Base-by-base conservation (phyloP, 2,888 invertebrate genomes). In the Germaria angustata region DNA sequence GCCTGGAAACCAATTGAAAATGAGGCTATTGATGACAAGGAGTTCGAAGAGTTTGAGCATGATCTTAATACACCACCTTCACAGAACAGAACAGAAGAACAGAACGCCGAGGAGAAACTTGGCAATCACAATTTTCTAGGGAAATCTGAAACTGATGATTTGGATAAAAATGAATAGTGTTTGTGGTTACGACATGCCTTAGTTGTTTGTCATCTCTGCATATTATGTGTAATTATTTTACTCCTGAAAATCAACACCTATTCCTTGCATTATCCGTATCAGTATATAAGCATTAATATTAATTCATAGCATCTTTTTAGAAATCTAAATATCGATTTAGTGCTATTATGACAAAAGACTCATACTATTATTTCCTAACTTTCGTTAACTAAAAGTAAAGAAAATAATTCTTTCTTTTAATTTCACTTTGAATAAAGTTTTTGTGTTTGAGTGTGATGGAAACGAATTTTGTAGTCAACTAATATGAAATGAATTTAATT, bases 1-100 rank as follows among this genome's bases (percentile, higher is more conserved):
- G 82, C 82, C 49, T 89, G 88, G 89, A 86, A 87, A 65, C 85
- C 86, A 2, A 61, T 86, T 2, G 82, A 81, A 55, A 91, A 92
- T 5, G 92, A 92, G n/a, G 91, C 92, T 15, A 92, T 92, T 8
- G 92, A 92, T 36, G 24, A 46, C 17, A 91, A 92, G 22, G 92
- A 92, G 76, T 85, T 90, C 41, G 88, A 89, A 59, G 93, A 94
- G 86, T 93, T 94, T 85, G 94, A 94, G 85, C 91, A 91, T 28
- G 93, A 94, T 84, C 92, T 94, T 66, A 93, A 92, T 84, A 92
- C 92, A 24, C 86, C 89, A 17, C 57, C 68, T 1, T 6, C 28
- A 28, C 22, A 39, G 20, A 65, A 7, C 1, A n/a, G n/a, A n/a
- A n/a, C n/a, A n/a, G 82, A 79, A 34, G 75, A 63, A 57, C 68